These are phyloP conservation scores for Pantelozetes paolii DNA, from an alignment of 2,888 invertebrate species.

Conservation along the genomic window DNA sequence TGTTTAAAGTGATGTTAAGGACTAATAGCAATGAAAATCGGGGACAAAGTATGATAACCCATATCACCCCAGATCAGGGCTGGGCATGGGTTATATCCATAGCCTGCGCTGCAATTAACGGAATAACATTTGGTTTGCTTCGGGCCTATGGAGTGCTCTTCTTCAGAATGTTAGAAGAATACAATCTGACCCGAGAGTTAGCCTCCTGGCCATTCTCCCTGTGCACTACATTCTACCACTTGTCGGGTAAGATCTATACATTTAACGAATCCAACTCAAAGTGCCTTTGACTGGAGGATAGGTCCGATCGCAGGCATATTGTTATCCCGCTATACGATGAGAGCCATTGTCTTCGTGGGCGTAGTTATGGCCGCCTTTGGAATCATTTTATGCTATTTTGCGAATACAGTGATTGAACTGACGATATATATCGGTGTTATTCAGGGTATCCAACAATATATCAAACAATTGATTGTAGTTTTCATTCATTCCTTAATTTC, in stretches of 20 bases:
- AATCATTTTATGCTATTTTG: conserved; percentile 44
- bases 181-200: conserved; percentile 43
- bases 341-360: conserved; percentile 44
- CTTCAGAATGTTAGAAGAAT: conserved; percentile 42
- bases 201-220: conserved; percentile 46
- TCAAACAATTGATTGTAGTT: not conserved
- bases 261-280: not conserved
- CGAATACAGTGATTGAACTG: conserved; percentile 43
- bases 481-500: not conserved
- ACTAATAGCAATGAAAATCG: not conserved
- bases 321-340: conserved; percentile 39
- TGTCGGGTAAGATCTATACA: conserved; percentile 5
- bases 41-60: not conserved
- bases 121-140: conserved; percentile 45
- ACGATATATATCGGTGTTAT: conserved; percentile 45
- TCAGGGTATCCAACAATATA: conserved; percentile 42
- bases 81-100: conserved; percentile 46
- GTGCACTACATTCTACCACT: conserved; percentile 36
- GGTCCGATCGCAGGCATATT: conserved; percentile 45
- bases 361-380: conserved; percentile 42
- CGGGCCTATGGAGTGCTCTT: conserved; percentile 45
- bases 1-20: too few relatives aligned
- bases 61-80: conserved; percentile 43
- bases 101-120: conserved; percentile 44
- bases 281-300: not conserved